These are phyloP conservation scores for Chironomus tepperi DNA, from an alignment of 1,140 invertebrate species.

Conservation along the genomic window DNA sequence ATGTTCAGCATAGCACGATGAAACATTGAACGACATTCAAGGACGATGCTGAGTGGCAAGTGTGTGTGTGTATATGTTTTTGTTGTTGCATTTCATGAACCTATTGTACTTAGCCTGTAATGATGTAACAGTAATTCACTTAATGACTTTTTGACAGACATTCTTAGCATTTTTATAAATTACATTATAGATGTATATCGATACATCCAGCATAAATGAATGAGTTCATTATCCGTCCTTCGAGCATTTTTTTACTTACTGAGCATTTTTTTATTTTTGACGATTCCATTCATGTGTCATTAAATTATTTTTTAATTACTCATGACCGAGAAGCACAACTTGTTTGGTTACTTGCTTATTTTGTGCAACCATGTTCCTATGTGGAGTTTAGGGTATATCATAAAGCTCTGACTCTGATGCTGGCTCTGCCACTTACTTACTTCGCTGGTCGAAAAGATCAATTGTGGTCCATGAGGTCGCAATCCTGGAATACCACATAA, in stretches of 20 bases:
- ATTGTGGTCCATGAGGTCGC: too few species aligned
- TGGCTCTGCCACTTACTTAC: too few species aligned
- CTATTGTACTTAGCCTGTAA: background rate
- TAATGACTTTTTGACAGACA: constrained; percentile 4
- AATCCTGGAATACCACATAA: too few species aligned
- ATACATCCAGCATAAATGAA: too few species aligned
- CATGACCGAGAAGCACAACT: background rate
- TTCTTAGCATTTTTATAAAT: background rate
- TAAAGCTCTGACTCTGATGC: too few species aligned
- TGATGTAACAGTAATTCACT: background rate
- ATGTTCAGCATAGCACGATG: background rate
- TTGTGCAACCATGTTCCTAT: too few species aligned
- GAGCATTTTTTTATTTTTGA: too few species aligned
- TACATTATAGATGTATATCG: background rate
- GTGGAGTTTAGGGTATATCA: too few species aligned
- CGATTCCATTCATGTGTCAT: background rate
- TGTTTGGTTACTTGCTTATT: too few species aligned
- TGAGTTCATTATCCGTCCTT: constrained; percentile 11
- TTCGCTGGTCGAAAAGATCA: too few species aligned
- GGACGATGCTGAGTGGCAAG: background rate
- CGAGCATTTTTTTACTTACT: background rate
- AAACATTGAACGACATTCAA: background rate
- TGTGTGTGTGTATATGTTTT: background rate
- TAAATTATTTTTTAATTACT: constrained; percentile 10
- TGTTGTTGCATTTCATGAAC: background rate